Evolutionary conservation across 2,113 vertebrate genomes (phyloP), one percentile per base, ranked within the genome.

Genomic region (Apistogramma diplotaenia): DNA sequence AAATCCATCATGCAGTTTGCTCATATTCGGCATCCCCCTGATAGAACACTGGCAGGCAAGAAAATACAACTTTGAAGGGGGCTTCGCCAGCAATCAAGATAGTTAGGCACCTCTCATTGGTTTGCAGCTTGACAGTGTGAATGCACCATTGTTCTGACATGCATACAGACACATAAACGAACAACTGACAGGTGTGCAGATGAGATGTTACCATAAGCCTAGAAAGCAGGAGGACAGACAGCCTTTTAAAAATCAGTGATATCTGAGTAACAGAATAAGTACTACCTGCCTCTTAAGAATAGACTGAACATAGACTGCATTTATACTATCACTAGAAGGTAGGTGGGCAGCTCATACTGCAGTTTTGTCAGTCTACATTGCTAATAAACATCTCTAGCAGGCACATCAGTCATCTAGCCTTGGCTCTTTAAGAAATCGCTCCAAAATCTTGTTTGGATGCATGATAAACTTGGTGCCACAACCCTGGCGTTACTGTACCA

Each of bases 1-100:
- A 78, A 85, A 91, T 80, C 76, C 84, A 90, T 87, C 84, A 78
- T 75, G 75, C 79, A 84, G 79, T 62, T 78, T 58, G 19, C 35
- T 67, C 81, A 85, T 72, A 87, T 86, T 74, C 79, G 84, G 78
- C 37, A 70, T 49, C 46, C 58, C 79, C 3, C 75, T 49, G 31
- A 56, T 54, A 84, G 7, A 86, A 78, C 58, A 74, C 9, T 57
- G 72, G 61, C 78, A 85, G 51, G 83, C 27, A 82, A 16, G 27
- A 62, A 31, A 76, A 65, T 74, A 70, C 51, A 88, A 84, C 56
- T 83, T 87, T 56, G 11, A 35, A 62, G 71, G 33, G 33, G 23
- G 61, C 33, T 77, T 78, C 53, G 74, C 57, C 6, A 78, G 62
- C 74, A 56, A 51, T 51, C 0, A 11, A 61, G 51, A 76, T 29